Evolutionary conservation across 2,113 vertebrate genomes (phyloP), one percentile per base, ranked within the genome.

Genomic region (Tetraodon nigroviridis): DNA sequence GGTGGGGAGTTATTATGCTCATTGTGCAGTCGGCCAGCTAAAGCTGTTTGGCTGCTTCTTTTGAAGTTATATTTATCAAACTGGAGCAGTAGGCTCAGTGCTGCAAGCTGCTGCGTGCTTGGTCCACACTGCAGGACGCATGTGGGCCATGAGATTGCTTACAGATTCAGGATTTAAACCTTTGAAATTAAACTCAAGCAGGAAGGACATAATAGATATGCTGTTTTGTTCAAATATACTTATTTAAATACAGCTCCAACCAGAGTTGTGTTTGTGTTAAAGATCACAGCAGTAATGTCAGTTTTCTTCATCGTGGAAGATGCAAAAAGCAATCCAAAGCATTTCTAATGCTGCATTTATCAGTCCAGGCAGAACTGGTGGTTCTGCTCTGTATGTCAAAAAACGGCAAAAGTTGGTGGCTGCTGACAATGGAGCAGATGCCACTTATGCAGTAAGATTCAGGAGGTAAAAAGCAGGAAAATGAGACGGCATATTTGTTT

Each of bases 1-100:
- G 85, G 87, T 79, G 77, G 78, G 67, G 82, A 85, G 84, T 82
- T 86, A 86, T 86, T 87, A 84, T 84, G 78, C 80, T 86, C 81
- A 86, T 87, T 87, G 86, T 87, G 81, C 73, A 84, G 79, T 64
- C 63, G 71, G 80, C 79, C 84, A 79, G 78, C 85, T 80, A 82
- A 87, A 87, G 84, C 87, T 81, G 81, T 86, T 87, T 80, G 82
- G 87, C 84, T 86, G 82, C 81, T 86, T 79, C 84, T 84, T 87
- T 89, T 89, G 86, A 89, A 89, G 86, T 86, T 89, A 84, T 84
- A 86, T 87, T 89, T 87, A 87, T 86, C 87, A 85, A 84, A 72
- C 84, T 57, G 18, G 69, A 84, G 87, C 85, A 82, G 82, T 77
- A 86, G 83, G 85, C 85, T 86, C 81, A 84, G 70, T 71, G 45